Evolutionary conservation across 1,140 invertebrate species (phyloP), one percentile per base, ranked within the genome.

Genomic region (Nasonia giraulti): DNA sequence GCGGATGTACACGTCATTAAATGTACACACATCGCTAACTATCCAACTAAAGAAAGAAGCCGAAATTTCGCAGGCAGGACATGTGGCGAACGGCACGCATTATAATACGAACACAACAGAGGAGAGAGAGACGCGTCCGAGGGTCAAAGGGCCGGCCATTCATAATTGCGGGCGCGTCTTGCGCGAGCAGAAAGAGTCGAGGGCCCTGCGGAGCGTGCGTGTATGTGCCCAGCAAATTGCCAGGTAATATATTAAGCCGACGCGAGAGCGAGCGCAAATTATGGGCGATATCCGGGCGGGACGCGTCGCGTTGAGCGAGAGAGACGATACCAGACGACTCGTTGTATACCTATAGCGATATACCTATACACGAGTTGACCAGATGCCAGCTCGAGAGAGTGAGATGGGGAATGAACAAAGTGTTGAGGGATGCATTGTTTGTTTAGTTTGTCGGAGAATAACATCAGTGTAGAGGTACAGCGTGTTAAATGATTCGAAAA

Each of bases 171-270:
- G 31, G 12, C 40, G 69, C 69, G 90, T 91, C 91, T 91, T 91
- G 90, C 91, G 90, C 89, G 90, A 90, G 17, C 68, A 80, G 68
- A 62, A 80, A 83, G 82, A 77, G 73, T 73, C 47, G 47, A 47
- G 47, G 47, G 40, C 17, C 20, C 55, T 1, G 55, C 12, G 37
- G n/a, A 74, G 69, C 33, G 77, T 7, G 7, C 5, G n/a, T 17
- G 20, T 84, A 55, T 75, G 40, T 44, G 83, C 68, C 83, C 76
- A 90, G 90, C 88, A 91, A 92, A 93, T 92, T 91, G 91, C 89
- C 89, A 89, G 90, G 91, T 93, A 93, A 93, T 93, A 93, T 93
- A 93, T 93, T 92, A 92, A 91, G 90, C 88, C 20, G 55, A 14
- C 55, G 55, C 55, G 47, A 12, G 47, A 62, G 55, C 37, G 74